phyloP scores from a whole-genome alignment of 2,888 invertebrate species.

The Cosmia pyralina region DNA sequence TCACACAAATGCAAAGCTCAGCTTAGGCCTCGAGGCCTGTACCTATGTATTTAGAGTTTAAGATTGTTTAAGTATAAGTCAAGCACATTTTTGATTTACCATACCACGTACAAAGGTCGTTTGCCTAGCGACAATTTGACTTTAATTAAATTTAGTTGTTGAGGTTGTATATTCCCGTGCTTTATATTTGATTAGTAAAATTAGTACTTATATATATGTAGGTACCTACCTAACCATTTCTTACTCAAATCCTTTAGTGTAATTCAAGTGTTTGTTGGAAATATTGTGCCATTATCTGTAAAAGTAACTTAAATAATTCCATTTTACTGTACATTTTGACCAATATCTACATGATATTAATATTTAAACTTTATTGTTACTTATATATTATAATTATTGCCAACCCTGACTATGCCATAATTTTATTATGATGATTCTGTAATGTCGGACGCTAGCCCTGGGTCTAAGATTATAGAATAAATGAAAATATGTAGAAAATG shows the following conservation, averaged over 20 bases:
- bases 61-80: too few relatives aligned
- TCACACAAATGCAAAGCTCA: too few relatives aligned
- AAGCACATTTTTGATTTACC: too few relatives aligned
- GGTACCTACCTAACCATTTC: neutral
- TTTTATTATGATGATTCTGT: neutral
- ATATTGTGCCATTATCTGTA: constrained; percentile 22
- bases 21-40: too few relatives aligned
- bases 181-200: neutral
- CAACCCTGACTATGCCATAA: constrained; percentile 3
- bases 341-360: constrained; percentile 1
- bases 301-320: neutral
- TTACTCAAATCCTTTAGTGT: neutral
- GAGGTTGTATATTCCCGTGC: neutral
- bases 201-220: too few relatives aligned
- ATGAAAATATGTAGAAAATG: constrained; percentile 28
- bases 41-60: too few relatives aligned
- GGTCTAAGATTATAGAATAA: constrained; percentile 17
- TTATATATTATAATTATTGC: neutral
- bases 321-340: constrained; percentile 24
- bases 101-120: too few relatives aligned
- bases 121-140: neutral
- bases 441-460: constrained; percentile 1
- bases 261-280: neutral
- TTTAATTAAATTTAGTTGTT: neutral
- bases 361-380: neutral